Evolutionary conservation across 2,797 vertebrate species (phyloP).

Genomic region (Sylvia borin): DNA sequence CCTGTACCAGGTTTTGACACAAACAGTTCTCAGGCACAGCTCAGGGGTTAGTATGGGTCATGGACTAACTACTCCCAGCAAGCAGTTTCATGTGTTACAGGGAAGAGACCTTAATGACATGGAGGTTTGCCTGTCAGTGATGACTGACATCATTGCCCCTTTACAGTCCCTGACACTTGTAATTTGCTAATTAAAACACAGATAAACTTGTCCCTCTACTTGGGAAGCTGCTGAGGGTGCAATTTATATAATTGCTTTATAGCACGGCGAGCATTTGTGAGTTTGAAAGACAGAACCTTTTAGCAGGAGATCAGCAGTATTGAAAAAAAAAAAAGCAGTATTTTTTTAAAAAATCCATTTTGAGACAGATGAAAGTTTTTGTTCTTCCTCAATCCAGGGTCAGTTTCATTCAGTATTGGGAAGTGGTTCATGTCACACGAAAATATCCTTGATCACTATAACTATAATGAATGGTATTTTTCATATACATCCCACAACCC

Average conservation of each 20-base stretch:
- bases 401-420: not conserved
- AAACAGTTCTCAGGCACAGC: not conserved
- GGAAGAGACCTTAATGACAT: not conserved
- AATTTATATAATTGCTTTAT: not conserved
- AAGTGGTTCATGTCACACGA: not conserved
- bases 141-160: not conserved
- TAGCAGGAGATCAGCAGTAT: not conserved
- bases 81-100: not conserved
- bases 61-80: not conserved
- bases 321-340: not conserved
- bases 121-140: not conserved
- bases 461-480: not conserved
- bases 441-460: not conserved
- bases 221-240: not conserved
- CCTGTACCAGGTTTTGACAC: not conserved
- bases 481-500: not conserved
- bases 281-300: not conserved
- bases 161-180: not conserved
- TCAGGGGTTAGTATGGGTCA: not conserved
- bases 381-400: not conserved
- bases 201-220: not conserved
- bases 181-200: not conserved
- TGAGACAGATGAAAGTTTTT: not conserved
- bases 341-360: not conserved
- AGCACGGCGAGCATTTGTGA: not conserved